Percentiles rank a stretch among this genome's conserved stretches.
phyloP scores from a whole-genome alignment of 2,888 invertebrate genomes.

The Girardia tigrina region DNA sequence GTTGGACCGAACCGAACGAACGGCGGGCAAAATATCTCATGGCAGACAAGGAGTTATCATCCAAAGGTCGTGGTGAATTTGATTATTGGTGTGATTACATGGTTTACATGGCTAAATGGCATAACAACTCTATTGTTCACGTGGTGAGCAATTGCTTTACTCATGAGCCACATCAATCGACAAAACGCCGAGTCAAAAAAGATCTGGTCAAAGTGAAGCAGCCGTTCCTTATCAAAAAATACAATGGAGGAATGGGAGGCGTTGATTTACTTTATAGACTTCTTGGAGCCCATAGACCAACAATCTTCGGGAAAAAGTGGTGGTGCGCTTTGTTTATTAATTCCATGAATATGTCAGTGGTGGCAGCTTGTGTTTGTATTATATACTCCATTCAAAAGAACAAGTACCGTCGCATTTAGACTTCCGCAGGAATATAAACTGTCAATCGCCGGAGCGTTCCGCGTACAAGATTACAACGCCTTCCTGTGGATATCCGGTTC shows the following conservation, averaged over 20 bases:
- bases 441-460: no score
- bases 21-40: constrained; percentile 8
- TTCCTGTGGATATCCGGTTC: no score
- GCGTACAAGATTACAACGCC: no score
- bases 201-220: not conserved
- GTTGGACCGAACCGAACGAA: constrained; percentile 25
- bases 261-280: not conserved
- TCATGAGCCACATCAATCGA: not conserved
- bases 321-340: constrained; percentile 25
- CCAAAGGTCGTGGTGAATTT: not conserved
- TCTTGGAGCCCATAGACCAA: constrained; percentile 21
- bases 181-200: constrained; percentile 14
- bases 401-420: no score
- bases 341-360: constrained; percentile 20
- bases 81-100: constrained; percentile 21
- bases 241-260: constrained; percentile 29
- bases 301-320: constrained; percentile 21
- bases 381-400: no score
- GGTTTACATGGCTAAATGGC: not conserved
- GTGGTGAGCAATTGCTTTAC: not conserved
- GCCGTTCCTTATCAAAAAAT: constrained; percentile 2
- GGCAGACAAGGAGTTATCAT: not conserved
- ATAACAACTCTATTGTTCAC: constrained; percentile 28
- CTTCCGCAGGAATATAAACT: no score
- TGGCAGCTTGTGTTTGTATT: constrained; percentile 29